Evolutionary conservation across 2,113 vertebrate genomes (phyloP), one percentile per base, ranked within the genome.

Genomic region (Paramisgurnus dabryanus): DNA sequence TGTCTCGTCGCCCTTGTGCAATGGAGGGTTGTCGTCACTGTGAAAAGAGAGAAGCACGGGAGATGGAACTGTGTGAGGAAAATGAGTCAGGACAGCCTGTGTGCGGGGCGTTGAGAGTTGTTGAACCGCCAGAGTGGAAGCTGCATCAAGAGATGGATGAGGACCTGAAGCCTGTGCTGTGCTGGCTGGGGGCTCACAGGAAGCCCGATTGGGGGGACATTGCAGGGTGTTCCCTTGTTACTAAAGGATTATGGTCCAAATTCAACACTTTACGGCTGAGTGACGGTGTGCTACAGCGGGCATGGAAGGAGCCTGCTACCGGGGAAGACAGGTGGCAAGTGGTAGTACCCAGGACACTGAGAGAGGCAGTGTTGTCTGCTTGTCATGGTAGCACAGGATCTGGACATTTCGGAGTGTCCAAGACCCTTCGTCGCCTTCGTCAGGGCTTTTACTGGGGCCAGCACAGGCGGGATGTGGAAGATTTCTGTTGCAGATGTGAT

Each of bases 291-390:
- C 76, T 79, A 2, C 72, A 77, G 6, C 4, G 15, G 8, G 45
- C 55, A 7, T 77, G 73, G 78, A 69, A 57, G 15, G 82, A 71
- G 41, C 78, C 73, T 7, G 66, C 67, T 5, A 83, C 3, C 1
- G 60, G 65, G 39, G 73, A 80, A 13, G 58, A 47, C 8, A 53
- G 68, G 50, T 84, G 79, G 79, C 83, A 80, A 3, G 50, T 70
- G 55, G 58, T 80, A 6, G 60, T 75, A 2, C 68, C 76, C 18
- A 73, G 17, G 7, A 40, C n/a, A 6, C 7, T 83, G 34, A 65
- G 7, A 39, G 66, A 76, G 49, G 55, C 39, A 3, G 58, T 77
- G 17, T 18, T 80, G 0, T 12, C 11, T 15, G 39, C 66, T 49
- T 61, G 45, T 41, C 78, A 76, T 70, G 58, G 58, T 1, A n/a